These are phyloP conservation scores for Hirtodrosophila histrioides DNA, from an alignment of 2,888 invertebrate genomes.

Conservation along the genomic window DNA sequence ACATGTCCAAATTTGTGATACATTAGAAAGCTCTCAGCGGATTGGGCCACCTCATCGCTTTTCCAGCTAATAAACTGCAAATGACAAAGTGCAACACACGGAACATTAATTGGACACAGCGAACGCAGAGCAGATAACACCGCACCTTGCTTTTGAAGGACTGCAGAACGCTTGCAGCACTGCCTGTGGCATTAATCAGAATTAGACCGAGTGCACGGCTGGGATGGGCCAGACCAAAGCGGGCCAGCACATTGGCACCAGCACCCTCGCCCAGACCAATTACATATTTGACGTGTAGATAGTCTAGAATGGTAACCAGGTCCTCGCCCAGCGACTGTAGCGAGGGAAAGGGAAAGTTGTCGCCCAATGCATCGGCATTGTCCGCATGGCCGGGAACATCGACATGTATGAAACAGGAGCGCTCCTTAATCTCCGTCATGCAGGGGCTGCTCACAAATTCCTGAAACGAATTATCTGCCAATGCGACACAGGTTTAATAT, in stretches of 20 bases:
- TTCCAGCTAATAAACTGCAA: constrained; percentile 92
- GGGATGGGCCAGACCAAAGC: constrained; percentile 93
- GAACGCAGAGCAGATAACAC: background rate
- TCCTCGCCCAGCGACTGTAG: constrained; percentile 93
- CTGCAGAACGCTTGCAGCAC: constrained; percentile 93
- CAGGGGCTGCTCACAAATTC: constrained; percentile 92
- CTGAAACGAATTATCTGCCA: constrained; percentile 91
- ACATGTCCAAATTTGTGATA: constrained; percentile 96
- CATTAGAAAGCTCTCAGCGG: constrained; percentile 94
- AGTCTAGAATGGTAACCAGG: constrained; percentile 91
- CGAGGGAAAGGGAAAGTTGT: constrained; percentile 91
- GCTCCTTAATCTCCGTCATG: constrained; percentile 93
- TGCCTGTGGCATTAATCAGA: constrained; percentile 94
- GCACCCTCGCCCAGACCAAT: constrained; percentile 95
- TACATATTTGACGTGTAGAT: constrained; percentile 92
- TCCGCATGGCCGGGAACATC: constrained; percentile 95
- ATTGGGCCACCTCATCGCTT: constrained; percentile 92
- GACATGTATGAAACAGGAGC: constrained; percentile 94
- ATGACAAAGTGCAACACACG: constrained; percentile 45
- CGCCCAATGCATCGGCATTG: constrained; percentile 90
- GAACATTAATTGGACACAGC: constrained; percentile 25
- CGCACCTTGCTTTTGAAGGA: constrained; percentile 92
- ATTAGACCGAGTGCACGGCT: constrained; percentile 91
- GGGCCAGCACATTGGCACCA: constrained; percentile 93
- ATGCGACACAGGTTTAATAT: constrained; percentile 9